phyloP scores from a whole-genome alignment of 2,797 vertebrate genomes.

The Manis crassicaudata region DNA sequence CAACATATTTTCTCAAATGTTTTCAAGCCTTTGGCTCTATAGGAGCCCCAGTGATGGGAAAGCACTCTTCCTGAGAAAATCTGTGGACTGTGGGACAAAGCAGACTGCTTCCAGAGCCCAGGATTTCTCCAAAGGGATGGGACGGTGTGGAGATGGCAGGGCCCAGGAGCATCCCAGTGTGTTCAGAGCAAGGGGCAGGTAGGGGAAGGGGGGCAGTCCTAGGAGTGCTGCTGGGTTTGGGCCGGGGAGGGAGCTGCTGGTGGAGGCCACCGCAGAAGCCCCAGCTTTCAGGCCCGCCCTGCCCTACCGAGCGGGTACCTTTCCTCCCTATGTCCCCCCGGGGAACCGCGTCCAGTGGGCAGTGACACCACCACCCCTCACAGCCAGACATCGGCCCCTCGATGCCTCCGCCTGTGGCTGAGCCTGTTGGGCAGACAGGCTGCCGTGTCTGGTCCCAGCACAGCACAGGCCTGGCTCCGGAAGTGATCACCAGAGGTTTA shows the following conservation, averaged over 20 bases:
- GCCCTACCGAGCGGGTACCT: neutral
- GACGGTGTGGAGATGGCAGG: too few relatives aligned
- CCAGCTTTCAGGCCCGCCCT: neutral
- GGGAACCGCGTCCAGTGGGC: neutral
- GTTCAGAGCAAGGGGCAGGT: too few relatives aligned
- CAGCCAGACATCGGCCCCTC: neutral
- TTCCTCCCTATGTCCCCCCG: neutral
- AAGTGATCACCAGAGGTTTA: constrained; percentile 42
- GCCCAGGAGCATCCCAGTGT: accelerated
- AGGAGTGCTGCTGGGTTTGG: neutral
- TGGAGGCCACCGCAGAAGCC: too few relatives aligned
- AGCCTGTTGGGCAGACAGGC: neutral
- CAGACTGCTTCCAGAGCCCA: neutral
- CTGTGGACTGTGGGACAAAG: neutral
- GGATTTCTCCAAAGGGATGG: neutral
- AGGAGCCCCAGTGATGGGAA: neutral
- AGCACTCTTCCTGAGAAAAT: neutral
- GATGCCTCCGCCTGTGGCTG: neutral
- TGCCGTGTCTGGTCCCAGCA: accelerated
- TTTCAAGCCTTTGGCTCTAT: neutral
- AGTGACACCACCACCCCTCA: neutral
- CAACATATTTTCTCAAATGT: neutral
- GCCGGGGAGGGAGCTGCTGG: neutral
- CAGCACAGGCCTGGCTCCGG: neutral
- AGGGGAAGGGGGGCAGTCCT: neutral